A percentile compares a stretch with the other conserved stretches of the same genome.
phyloP scores from a whole-genome alignment of 2,113 vertebrate genomes.

The Myodes glareolus region DNA sequence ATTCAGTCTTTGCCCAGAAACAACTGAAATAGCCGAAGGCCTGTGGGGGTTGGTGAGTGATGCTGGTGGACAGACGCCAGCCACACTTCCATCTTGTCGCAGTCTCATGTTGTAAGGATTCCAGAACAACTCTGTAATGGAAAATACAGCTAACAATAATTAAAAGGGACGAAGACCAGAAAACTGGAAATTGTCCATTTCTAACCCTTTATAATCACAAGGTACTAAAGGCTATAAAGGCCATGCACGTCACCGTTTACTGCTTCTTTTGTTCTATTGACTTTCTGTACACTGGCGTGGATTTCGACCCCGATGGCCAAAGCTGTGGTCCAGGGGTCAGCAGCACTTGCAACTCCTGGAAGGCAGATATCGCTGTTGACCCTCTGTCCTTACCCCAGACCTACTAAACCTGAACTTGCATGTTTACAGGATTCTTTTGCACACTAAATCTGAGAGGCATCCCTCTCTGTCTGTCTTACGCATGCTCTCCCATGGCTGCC shows the following conservation, averaged over 20 bases:
- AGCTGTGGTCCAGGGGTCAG: background rate
- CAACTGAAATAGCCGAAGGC: conserved; percentile 19
- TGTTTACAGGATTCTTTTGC: background rate
- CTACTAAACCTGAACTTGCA: background rate
- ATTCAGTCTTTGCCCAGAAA: conserved; percentile 51
- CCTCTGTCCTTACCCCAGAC: background rate
- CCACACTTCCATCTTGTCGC: background rate
- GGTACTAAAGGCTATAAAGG: background rate
- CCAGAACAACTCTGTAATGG: background rate
- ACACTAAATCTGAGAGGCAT: background rate
- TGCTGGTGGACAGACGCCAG: background rate
- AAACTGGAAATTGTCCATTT: background rate
- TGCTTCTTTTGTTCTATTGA: background rate
- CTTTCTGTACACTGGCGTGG: background rate
- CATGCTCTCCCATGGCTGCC: rapidly evolving
- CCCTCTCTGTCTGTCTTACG: background rate
- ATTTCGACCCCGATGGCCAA: background rate
- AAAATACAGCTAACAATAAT: background rate
- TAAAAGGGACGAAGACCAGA: background rate
- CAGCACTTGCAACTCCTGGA: background rate
- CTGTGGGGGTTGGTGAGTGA: background rate
- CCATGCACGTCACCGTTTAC: background rate
- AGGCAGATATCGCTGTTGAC: background rate
- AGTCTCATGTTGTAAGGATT: background rate
- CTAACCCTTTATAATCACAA: background rate